Conservation (phyloP, 2,797 vertebrate species). For the Periparus ater region DNA sequence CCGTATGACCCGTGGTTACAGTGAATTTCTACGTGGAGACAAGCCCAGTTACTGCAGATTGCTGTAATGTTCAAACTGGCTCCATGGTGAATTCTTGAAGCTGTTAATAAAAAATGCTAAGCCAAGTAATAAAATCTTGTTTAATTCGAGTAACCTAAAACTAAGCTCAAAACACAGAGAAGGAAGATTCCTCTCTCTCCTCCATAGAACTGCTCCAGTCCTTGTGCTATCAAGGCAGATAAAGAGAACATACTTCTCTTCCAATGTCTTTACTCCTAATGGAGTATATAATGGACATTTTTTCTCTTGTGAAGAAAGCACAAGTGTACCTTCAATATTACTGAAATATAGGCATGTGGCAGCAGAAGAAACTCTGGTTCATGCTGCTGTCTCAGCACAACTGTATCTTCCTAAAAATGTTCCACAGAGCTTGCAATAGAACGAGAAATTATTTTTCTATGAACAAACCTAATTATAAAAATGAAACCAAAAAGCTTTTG, state of each 20-base stretch:
- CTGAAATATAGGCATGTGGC: not conserved
- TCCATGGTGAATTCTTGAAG: not conserved
- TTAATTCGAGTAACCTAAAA: slow-evolving; percentile 14
- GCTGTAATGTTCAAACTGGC: not conserved
- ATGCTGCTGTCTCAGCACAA: not conserved
- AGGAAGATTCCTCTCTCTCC: not conserved
- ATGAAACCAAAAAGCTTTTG: not conserved
- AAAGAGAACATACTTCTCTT: slow-evolving; percentile 18
- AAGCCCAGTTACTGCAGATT: not conserved
- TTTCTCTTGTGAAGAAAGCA: not conserved
- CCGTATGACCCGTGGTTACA: not conserved
- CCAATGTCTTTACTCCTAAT: not conserved
- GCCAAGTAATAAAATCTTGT: slow-evolving; percentile 26
- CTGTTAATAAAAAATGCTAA: slow-evolving; percentile 34
- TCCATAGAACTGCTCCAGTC: not conserved
- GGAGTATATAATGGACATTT: not conserved
- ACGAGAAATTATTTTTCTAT: not conserved
- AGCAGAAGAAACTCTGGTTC: not conserved
- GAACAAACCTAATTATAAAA: not conserved
- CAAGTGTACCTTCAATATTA: not conserved
- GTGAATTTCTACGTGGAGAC: not conserved
- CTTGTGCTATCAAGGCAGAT: not conserved
- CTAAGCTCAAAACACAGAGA: not conserved
- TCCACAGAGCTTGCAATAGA: not conserved
- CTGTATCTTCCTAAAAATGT: not conserved